phyloP scores from a whole-genome alignment of 2,113 vertebrate genomes.

The Ictidomys tridecemlineatus region DNA sequence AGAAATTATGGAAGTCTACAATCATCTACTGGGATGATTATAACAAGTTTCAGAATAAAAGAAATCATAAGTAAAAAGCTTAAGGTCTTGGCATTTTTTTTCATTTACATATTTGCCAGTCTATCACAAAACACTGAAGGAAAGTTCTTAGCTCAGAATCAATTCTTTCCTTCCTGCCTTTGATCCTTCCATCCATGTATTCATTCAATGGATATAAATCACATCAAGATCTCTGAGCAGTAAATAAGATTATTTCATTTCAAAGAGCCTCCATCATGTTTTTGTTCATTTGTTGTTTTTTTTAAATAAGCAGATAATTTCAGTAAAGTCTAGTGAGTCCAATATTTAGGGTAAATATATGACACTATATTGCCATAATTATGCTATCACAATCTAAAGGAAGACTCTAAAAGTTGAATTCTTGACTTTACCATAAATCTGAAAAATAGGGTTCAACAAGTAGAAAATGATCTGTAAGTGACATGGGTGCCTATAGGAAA shows the following conservation, averaged over 20 bases:
- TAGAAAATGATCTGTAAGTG: background rate
- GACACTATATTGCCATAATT: background rate
- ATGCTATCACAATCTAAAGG: background rate
- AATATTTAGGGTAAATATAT: background rate
- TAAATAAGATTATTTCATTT: background rate
- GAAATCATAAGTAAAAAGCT: background rate
- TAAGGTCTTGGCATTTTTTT: background rate
- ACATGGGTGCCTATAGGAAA: background rate
- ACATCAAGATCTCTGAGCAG: background rate
- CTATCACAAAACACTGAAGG: background rate
- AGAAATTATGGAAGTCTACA: background rate
- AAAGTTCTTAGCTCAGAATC: background rate
- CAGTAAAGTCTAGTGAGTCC: background rate
- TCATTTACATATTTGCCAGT: background rate
- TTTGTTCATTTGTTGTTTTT: no score
- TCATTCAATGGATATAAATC: background rate
- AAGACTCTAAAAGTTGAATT: background rate
- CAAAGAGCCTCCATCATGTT: background rate
- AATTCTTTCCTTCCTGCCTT: background rate
- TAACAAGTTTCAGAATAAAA: constrained; percentile 29
- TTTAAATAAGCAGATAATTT: background rate
- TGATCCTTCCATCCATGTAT: background rate
- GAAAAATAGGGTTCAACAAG: background rate
- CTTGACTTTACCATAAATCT: background rate
- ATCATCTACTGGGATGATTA: background rate